phyloP scores from a whole-genome alignment of 2,888 invertebrate genomes.

The Argynnis bischoffii region DNA sequence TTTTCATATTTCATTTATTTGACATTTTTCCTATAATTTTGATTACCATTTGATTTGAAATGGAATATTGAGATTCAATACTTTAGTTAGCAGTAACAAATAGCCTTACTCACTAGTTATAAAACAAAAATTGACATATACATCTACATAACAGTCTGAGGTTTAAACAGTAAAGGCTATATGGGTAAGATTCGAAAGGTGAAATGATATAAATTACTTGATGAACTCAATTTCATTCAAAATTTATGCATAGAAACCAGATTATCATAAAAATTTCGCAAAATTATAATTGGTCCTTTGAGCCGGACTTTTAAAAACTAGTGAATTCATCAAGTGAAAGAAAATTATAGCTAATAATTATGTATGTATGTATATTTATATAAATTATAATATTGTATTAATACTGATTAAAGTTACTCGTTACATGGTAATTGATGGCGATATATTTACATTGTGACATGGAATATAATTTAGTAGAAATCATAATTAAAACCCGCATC shows the following conservation, averaged over 20 bases:
- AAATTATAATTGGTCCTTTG: background rate
- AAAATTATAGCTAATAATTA: background rate
- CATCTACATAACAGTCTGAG: slow-evolving; percentile 15
- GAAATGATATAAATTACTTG: slow-evolving; percentile 12
- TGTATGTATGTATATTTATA: slow-evolving; percentile 23
- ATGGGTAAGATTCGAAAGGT: slow-evolving; percentile 11
- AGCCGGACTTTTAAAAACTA: background rate
- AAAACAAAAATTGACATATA: too few relatives aligned
- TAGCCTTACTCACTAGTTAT: background rate
- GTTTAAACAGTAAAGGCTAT: slow-evolving; percentile 9
- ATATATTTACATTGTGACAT: slow-evolving; percentile 72
- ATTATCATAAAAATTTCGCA: background rate
- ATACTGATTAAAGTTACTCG: slow-evolving; percentile 78
- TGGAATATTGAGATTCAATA: slow-evolving; percentile 10
- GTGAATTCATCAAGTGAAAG: slow-evolving; percentile 3
- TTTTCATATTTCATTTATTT: slow-evolving; percentile 1
- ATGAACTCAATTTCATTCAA: slow-evolving; percentile 10
- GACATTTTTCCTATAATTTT: slow-evolving; percentile 1
- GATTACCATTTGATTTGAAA: background rate
- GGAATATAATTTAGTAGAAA: slow-evolving; percentile 67
- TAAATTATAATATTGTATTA: slow-evolving; percentile 76
- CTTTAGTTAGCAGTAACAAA: background rate
- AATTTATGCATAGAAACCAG: background rate
- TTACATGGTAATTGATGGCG: slow-evolving; percentile 72
- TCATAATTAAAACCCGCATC: slow-evolving; percentile 70